Evolutionary conservation across 1,140 invertebrate genomes (phyloP), one percentile per base, ranked within the genome.

Genomic region (Microplitis demolitor): DNA sequence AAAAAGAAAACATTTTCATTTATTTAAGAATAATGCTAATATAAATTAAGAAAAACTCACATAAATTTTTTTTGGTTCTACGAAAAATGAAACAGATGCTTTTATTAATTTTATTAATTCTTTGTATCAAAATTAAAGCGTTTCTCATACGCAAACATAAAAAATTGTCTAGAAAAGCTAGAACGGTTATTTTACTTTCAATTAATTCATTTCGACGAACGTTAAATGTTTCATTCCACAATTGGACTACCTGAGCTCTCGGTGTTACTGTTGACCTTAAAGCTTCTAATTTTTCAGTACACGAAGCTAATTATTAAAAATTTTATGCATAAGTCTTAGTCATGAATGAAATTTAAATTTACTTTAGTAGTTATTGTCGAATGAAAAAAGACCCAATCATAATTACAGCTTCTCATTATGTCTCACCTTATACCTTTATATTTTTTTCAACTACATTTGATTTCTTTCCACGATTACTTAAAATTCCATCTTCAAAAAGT

Each of bases 401-500:
- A 16, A 14, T 9, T 60, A 24, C 8, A 66, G 16, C 34, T 51
- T 24, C 51, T 31, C 45, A 3, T 6, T 4, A 66, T 53, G 16
- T 51, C 64, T 50, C 31, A 53, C 64, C 64, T 66, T 37, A 8
- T n/a, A 13, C 31, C 11, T 4, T 11, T 14, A 33, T 31, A 31
- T 60, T 16, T 9, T 60, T 60, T 16, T 9, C 13, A 33, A 14
- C 24, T 1, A 14, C 14, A 16, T 53, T 67, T 11, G 66, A 8
- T 51, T 31, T 51, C 50, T 61, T 53, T 8, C 64, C 14, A 8
- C 31, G 64, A 50, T n/a, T 51, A 11, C 24, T 3, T 66, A 71
- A 34, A 51, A 62, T 62, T 13, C 58, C 69, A 33, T 71, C 69
- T 8, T 62, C 16, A 51, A 37, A 61, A 16, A 71, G 16, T 33